Conservation (phyloP, 2,797 vertebrate species). For the Apogon talboti region DNA sequence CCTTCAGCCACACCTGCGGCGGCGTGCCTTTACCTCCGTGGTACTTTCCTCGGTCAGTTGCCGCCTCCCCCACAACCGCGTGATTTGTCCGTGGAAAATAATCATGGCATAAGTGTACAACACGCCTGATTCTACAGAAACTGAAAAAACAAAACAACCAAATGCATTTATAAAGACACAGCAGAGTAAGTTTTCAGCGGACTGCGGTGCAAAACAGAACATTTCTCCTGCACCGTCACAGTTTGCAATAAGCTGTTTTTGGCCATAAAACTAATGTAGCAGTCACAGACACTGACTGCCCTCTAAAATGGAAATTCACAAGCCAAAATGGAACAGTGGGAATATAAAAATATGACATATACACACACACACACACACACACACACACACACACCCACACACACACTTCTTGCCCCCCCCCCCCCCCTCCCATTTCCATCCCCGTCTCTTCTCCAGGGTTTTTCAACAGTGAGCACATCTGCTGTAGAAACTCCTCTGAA, state of each 20-base stretch:
- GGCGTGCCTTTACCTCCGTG: conserved; percentile 5
- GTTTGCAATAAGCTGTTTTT: conserved; percentile 60
- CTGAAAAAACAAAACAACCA: conserved; percentile 23
- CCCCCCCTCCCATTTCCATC: neutral
- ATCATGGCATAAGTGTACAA: neutral
- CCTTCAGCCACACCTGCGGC: conserved; percentile 42
- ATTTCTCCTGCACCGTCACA: conserved; percentile 14
- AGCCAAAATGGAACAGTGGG: conserved; percentile 67
- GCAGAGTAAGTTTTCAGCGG: conserved; percentile 40
- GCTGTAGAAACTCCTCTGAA: conserved; percentile 50
- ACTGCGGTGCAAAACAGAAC: conserved; percentile 29
- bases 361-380: conserved; percentile 15
- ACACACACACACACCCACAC: conserved; percentile 41
- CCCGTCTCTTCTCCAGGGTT: conserved; percentile 43
- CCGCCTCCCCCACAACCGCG: neutral
- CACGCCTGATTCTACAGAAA: neutral
- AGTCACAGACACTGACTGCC: conserved; percentile 62
- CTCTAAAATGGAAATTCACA: conserved; percentile 76
- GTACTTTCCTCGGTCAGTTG: conserved; percentile 10
- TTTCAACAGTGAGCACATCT: conserved; percentile 61
- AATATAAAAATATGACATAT: conserved; percentile 70
- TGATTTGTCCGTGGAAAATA: conserved; percentile 13
- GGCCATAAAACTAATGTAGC: conserved; percentile 64
- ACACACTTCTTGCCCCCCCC: conserved; percentile 15
- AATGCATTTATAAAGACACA: conserved; percentile 27